Evolutionary conservation across 2,113 vertebrate species (phyloP), one percentile per base, ranked within the genome.

Genomic region (Oncorhynchus tshawytscha): DNA sequence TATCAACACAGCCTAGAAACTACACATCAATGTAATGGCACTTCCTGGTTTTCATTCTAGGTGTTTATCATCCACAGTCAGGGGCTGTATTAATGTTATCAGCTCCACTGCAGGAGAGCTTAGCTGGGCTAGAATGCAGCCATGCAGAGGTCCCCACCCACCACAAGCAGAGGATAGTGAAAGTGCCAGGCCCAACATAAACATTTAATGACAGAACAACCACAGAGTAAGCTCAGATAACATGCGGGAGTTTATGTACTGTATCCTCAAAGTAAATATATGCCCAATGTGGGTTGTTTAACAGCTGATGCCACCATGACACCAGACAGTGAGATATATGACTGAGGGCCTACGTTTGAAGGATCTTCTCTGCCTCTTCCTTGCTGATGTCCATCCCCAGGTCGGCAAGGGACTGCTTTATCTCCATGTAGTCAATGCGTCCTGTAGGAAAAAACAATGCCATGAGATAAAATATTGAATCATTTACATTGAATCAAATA

Each of bases 281-380:
- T 62, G 18, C n/a, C n/a, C 59, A 62, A 62, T 22, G 7, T 13
- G 5, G 7, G 59, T 60, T 7, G 12, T 60, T 22, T 4, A 60
- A 62, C 8, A 54, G 51, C 51, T 54, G 16, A 62, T 62, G 59
- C 22, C 59, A 5, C 18, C 20, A 62, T 22, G 59, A 24, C 59
- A 22, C 59, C 18, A 22, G 59, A 62, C 25, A 31, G 13, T 24
- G 27, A 24, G 25, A 34, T 27, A 59, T n/a, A 29, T 31, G 51
- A 59, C 51, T 1, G 22, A 1, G 4, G 27, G 20, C 20, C 34
- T 85, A 99, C 97, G 96, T 99, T 74, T 93, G 87, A 67, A 99
- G 94, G 88, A 99, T 97, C 90, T 94, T 94, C 79, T 96, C 72
- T 16, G 97, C 97, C 69, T 96, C 94, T 48, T 94, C 90, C 81